Base-by-base conservation (phyloP, 2,888 invertebrate genomes). In the Pecten maximus region DNA sequence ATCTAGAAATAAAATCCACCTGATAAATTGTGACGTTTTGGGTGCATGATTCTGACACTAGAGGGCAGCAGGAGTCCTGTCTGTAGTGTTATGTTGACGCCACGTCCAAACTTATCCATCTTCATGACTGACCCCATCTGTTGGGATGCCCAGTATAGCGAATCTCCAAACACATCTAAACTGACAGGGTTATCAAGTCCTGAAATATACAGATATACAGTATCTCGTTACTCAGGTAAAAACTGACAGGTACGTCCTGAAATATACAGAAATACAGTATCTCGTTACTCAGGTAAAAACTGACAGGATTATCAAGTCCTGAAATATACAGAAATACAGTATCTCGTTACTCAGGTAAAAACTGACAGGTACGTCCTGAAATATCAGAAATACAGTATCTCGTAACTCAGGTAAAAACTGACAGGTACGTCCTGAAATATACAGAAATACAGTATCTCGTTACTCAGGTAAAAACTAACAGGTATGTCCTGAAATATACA, bases 81-180 rank as follows among this genome's bases (percentile, higher is more conserved):
- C 92, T 98, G 98, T 40, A 99, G 97, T 0, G 98, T 97, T 88
- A 98, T 98, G 86, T 98, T 98, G 92, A 99, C 98, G 19, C 99
- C 99, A 89, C 99, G 97, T 0, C 99, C 99, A 97, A 99, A 99
- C 97, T 99, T 99, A 97, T 99, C 99, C 96, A 99, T 99, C 40
- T 98, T 97, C 88, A 98, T 97, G 10, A 99, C 97, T 95, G 99
- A 98, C 0, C 99, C 99, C 0, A 98, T 98, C 95, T 98, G 98
- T 90, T 98, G 97, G 0, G 99, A 98, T n/a, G 98, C 98, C 99
- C 99, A 99, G 97, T 98, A 99, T 94, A 99, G 96, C 92, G 98
- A 98, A 44, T 98, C 98, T 97, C 99, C 99, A 97, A 99, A 99
- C 28, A 99, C 98, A 96, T 99, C 99, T 93, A 99, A 95, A 0